Percentiles rank a stretch among this genome's conserved stretches.
phyloP scores from a whole-genome alignment of 2,113 vertebrate genomes.

The Ageneiosus marmoratus region DNA sequence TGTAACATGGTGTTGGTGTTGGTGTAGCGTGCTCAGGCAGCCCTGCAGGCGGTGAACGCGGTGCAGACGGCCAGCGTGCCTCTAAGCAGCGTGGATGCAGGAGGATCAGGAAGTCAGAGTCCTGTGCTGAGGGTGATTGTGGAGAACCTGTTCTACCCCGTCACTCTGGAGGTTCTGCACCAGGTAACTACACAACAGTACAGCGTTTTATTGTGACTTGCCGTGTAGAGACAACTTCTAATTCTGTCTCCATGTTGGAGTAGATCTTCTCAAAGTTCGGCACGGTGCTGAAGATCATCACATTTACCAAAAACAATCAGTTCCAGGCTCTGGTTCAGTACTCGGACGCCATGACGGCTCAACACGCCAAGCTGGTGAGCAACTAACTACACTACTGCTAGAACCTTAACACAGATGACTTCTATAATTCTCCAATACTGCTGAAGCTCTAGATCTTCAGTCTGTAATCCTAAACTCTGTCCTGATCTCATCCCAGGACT shows the following conservation, averaged over 20 bases:
- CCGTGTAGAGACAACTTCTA: background rate
- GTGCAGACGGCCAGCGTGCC: slow-evolving; percentile 83
- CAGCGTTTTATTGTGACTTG: too few species aligned
- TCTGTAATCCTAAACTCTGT: background rate
- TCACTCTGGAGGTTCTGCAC: slow-evolving; percentile 95
- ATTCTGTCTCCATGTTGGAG: background rate
- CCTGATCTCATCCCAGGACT: background rate
- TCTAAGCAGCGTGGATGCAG: slow-evolving; percentile 68
- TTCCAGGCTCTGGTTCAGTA: slow-evolving; percentile 96
- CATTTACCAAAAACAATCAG: slow-evolving; percentile 97
- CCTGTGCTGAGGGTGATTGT: slow-evolving; percentile 94
- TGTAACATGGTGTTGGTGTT: background rate
- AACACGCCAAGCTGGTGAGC: slow-evolving; percentile 91
- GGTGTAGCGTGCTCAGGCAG: slow-evolving; percentile 88
- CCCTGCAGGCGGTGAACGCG: slow-evolving; percentile 89
- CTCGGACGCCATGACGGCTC: slow-evolving; percentile 86
- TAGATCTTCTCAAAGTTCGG: slow-evolving; percentile 99
- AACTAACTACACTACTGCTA: background rate
- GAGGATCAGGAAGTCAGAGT: slow-evolving; percentile 76
- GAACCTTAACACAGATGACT: too few species aligned
- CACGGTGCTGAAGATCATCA: slow-evolving; percentile 94
- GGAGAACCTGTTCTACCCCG: slow-evolving; percentile 96
- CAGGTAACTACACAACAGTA: slow-evolving; percentile 75
- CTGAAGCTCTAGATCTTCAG: background rate
- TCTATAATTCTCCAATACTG: background rate